These are phyloP conservation scores for Aphrocallistes beatrix DNA, from an alignment of 37 sponge, comb jelly and placozoan species.

Conservation along the genomic window DNA sequence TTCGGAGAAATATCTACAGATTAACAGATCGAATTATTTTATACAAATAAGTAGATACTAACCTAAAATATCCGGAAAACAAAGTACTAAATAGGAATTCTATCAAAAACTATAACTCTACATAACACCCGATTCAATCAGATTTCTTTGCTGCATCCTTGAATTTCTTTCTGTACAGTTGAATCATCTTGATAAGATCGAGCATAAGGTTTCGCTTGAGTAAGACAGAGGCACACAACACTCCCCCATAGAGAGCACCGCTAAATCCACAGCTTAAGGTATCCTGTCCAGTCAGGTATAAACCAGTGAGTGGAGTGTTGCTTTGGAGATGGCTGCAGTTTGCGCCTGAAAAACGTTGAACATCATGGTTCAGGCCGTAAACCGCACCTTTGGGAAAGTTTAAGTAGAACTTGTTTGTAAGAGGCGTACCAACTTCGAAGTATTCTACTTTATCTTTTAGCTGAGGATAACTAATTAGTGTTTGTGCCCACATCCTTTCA, in stretches of 20 bases:
- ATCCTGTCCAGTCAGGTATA: slow-evolving; percentile 85
- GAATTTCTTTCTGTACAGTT: slow-evolving; percentile 23
- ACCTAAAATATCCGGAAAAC: too few relatives aligned
- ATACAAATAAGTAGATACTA: too few relatives aligned
- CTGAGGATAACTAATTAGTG: slow-evolving; percentile 57
- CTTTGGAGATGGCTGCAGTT: slow-evolving; percentile 43
- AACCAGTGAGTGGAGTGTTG: slow-evolving; percentile 48
- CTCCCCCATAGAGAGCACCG: slow-evolving; percentile 64
- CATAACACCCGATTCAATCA: background rate
- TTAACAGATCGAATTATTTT: too few relatives aligned
- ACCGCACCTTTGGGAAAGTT: slow-evolving; percentile 53
- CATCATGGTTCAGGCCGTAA: slow-evolving; percentile 74
- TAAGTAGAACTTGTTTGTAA: slow-evolving; percentile 67
- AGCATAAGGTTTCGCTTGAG: slow-evolving; percentile 55
- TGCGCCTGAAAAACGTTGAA: slow-evolving; percentile 40
- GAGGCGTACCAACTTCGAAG: slow-evolving; percentile 75
- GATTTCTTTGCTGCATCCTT: background rate
- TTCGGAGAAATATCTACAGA: too few relatives aligned
- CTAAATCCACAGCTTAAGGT: slow-evolving; percentile 56
- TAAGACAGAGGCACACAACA: slow-evolving; percentile 53
- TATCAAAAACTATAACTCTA: background rate
- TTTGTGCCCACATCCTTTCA: slow-evolving; percentile 47
- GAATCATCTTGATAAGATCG: slow-evolving; percentile 37
- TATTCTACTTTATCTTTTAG: slow-evolving; percentile 68
- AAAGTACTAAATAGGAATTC: background rate